Conservation (phyloP, 2,113 vertebrate species). For the Antennarius striatus region DNA sequence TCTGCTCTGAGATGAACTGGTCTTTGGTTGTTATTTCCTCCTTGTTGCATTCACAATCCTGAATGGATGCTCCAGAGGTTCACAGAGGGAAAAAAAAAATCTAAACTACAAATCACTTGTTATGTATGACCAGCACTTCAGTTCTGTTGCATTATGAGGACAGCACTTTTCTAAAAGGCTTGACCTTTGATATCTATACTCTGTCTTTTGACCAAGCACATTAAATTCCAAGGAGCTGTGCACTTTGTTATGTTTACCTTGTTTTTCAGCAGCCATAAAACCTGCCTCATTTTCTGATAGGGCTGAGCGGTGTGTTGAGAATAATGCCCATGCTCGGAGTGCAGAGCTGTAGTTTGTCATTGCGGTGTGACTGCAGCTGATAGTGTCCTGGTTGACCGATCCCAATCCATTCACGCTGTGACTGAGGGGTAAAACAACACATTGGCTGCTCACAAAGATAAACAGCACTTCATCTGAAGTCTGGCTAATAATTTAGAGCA, state of each 20-base stretch:
- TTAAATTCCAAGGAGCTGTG: conserved; percentile 62
- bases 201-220: conserved; percentile 56
- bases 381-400: conserved; percentile 62
- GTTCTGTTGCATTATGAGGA: conserved; percentile 52
- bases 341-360: conserved; percentile 60
- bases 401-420: conserved; percentile 66
- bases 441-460: conserved; percentile 64
- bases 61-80: conserved; percentile 31
- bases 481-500: conserved; percentile 66
- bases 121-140: conserved; percentile 35
- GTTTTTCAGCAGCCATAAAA: conserved; percentile 66
- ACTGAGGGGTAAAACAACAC: conserved; percentile 66
- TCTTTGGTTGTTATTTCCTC: conserved; percentile 8
- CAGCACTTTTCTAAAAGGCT: conserved; percentile 27
- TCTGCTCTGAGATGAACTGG: conserved; percentile 36
- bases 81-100: conserved; percentile 33
- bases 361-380: conserved; percentile 63
- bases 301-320: conserved; percentile 49
- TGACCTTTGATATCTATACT: conserved; percentile 67
- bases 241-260: conserved; percentile 69
- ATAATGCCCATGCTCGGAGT: conserved; percentile 48
- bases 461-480: conserved; percentile 74
- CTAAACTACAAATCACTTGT: conserved; percentile 57
- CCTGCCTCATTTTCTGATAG: conserved; percentile 68
- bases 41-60: conserved; percentile 34